These are phyloP conservation scores for Connochaetes taurinus DNA, from an alignment of 2,113 vertebrate species.

Conservation along the genomic window DNA sequence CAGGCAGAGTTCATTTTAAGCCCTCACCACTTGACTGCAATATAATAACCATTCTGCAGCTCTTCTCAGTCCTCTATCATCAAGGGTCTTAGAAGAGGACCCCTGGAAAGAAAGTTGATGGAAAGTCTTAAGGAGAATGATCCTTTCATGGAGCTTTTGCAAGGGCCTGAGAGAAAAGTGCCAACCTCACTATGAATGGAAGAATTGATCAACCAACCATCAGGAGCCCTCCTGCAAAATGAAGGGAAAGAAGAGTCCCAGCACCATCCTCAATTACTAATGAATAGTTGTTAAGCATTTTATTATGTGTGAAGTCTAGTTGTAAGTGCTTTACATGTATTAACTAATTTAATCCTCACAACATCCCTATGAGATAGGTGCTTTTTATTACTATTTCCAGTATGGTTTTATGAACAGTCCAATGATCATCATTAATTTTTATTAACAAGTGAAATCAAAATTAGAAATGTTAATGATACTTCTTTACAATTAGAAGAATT, in stretches of 20 bases:
- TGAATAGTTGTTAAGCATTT: neutral
- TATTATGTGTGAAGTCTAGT: neutral
- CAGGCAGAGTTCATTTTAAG: neutral
- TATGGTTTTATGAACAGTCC: neutral
- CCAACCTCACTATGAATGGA: neutral
- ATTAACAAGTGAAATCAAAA: neutral
- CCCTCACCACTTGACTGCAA: neutral
- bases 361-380: neutral
- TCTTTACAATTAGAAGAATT: neutral
- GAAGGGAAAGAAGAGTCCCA: neutral
- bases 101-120: neutral
- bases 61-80: neutral
- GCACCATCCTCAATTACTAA: neutral
- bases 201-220: neutral
- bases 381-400: neutral
- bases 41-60: neutral
- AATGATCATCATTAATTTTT: neutral
- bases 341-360: neutral
- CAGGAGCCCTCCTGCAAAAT: neutral
- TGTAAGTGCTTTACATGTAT: neutral
- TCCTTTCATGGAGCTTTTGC: neutral
- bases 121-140: neutral
- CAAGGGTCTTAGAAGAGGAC: neutral
- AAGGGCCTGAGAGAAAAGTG: neutral
- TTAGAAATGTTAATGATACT: neutral